Base-by-base conservation (phyloP, 2,888 invertebrate genomes). In the Holacanthella duospinosa region DNA sequence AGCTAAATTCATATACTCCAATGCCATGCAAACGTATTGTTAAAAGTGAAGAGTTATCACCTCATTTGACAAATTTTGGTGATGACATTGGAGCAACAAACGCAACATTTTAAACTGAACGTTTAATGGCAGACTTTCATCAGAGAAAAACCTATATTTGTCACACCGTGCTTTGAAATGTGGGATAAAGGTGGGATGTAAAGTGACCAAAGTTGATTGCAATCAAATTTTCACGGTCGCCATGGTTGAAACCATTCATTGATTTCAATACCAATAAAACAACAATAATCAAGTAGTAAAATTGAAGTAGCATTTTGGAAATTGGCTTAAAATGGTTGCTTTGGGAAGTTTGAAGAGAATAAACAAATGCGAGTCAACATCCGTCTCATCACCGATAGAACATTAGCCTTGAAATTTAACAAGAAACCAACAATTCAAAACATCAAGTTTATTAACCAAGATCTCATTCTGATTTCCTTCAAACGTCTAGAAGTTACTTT, bases 341-440 rank as follows among this genome's bases (percentile, higher is more conserved):
- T 75, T 67, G 75, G 76, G 6, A 75, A 76, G 67, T 74, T 70
- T 25, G 73, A 74, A 71, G 74, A 74, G 64, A 75, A 75, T 66
- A 65, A 74, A 29, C 64, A 73, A 58, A 70, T 74, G 36, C 64
- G 71, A 66, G 70, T 72, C 25, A 72, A 74, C 64, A 66, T 76
- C 2, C 44, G 60, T 19, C 58, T 75, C 19, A 64, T 66, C 16
- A 62, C 57, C 6, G 58, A 44, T n/a, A 53, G 63, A 58, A 43
- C 36, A 21, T 2, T 27, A 55, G 55, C 60, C 25, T 16, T 28
- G 24, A 29, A 28, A 1, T 48, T 54, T 9, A 21, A 55, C 54
- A 60, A 60, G 27, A 26, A 29, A 43, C 29, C 63, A 27, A 64
- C n/a, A n/a, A 12, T 64, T 1, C 1, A 36, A 19, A 36, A 58